A percentile compares a stretch with the other conserved stretches of the same genome.
phyloP scores from a whole-genome alignment of 2,113 vertebrate species.

The Albula glossodonta region DNA sequence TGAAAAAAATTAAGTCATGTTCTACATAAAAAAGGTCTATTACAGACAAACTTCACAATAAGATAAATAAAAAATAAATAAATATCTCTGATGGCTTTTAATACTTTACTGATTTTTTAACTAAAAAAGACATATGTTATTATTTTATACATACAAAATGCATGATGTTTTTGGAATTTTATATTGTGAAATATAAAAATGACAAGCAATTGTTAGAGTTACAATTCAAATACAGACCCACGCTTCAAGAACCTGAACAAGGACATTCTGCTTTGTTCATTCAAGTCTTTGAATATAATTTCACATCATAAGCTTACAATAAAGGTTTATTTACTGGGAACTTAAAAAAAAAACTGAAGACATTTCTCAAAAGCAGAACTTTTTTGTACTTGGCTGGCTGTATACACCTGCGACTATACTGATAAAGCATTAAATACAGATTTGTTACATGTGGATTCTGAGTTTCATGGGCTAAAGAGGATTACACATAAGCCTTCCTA shows the following conservation, averaged over 20 bases:
- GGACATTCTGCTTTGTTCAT: neutral
- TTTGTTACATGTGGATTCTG: neutral
- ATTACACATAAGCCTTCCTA: neutral
- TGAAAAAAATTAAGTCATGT: too few species aligned
- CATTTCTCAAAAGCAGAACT: neutral
- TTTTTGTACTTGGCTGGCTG: neutral
- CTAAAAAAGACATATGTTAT: too few species aligned
- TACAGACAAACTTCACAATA: too few species aligned
- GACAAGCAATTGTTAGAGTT: neutral
- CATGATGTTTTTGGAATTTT: neutral
- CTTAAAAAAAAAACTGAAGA: neutral
- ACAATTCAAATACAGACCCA: neutral
- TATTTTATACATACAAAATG: too few species aligned
- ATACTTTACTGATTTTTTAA: too few species aligned
- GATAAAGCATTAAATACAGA: neutral
- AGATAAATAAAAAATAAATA: too few species aligned
- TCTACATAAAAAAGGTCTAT: too few species aligned
- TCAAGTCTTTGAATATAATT: neutral
- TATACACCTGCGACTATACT: neutral
- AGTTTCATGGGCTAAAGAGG: neutral
- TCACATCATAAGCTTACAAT: neutral
- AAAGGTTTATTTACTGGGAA: neutral
- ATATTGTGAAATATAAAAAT: neutral
- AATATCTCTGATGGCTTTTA: too few species aligned
- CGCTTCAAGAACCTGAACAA: neutral